Percentiles rank a stretch among this genome's conserved stretches.
These are phyloP conservation scores for Diarsia brunnea DNA, from an alignment of 2,888 invertebrate genomes.

Conservation along the genomic window DNA sequence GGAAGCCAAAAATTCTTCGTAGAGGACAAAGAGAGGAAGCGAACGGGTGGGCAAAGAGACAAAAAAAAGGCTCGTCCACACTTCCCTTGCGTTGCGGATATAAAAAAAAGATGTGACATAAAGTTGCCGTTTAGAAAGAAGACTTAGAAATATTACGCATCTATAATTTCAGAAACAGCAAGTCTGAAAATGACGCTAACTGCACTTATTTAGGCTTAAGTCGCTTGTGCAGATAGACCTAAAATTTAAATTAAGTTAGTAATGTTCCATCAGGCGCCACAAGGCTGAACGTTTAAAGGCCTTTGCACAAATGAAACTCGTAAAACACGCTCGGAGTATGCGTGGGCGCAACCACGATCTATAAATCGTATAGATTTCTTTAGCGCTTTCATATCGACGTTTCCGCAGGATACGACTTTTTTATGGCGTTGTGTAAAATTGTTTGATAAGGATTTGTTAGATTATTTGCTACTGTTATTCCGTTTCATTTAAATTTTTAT, in stretches of 20 bases:
- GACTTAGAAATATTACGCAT: slow-evolving; percentile 61
- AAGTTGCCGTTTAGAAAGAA: slow-evolving; percentile 74
- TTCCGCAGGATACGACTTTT: slow-evolving; percentile 78
- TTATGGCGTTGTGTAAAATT: slow-evolving; percentile 68
- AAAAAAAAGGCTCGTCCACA: slow-evolving; percentile 80
- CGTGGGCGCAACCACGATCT: slow-evolving; percentile 67
- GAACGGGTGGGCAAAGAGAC: slow-evolving; percentile 82
- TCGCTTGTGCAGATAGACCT: slow-evolving; percentile 30
- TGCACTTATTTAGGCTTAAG: neutral
- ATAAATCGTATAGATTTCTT: slow-evolving; percentile 61
- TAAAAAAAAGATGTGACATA: slow-evolving; percentile 73
- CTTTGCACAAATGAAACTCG: slow-evolving; percentile 65
- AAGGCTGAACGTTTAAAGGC: slow-evolving; percentile 56
- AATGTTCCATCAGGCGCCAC: slow-evolving; percentile 60
- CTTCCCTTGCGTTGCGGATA: slow-evolving; percentile 81
- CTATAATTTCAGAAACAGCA: neutral
- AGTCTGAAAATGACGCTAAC: neutral
- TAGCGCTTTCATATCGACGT: slow-evolving; percentile 63
- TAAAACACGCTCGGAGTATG: slow-evolving; percentile 66
- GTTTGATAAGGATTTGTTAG: slow-evolving; percentile 67
- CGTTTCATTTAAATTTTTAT: slow-evolving; percentile 6
- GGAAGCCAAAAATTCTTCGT: slow-evolving; percentile 86
- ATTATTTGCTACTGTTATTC: slow-evolving; percentile 51
- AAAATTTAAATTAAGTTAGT: slow-evolving; percentile 56
- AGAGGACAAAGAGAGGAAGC: slow-evolving; percentile 88